Conservation (phyloP, 2,888 invertebrate genomes). For the Rhagonycha lutea region DNA sequence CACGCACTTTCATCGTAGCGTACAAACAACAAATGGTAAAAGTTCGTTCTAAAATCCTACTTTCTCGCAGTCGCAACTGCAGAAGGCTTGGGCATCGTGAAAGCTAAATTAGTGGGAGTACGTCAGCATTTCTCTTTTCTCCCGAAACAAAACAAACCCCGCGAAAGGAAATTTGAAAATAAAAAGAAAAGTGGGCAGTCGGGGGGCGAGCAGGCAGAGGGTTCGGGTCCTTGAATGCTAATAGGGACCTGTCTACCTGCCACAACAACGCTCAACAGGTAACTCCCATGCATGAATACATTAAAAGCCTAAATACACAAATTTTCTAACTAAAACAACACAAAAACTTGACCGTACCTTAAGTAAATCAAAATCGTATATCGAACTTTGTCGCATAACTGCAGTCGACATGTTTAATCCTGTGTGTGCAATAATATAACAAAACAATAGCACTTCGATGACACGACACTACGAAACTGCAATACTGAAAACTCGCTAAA, state of each 20-base stretch:
- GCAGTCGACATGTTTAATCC: slow-evolving; percentile 71
- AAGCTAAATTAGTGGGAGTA: slow-evolving; percentile 47
- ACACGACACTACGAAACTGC: slow-evolving; percentile 52
- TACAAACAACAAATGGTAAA: slow-evolving; percentile 48
- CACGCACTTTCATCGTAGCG: slow-evolving; percentile 46
- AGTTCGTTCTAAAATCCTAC: slow-evolving; percentile 54
- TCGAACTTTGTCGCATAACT: slow-evolving; percentile 75
- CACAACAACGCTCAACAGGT: slow-evolving; percentile 27
- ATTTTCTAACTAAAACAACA: slow-evolving; percentile 22
- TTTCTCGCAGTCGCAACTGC: slow-evolving; percentile 52
- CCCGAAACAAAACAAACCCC: slow-evolving; percentile 29
- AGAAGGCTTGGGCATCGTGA: slow-evolving; percentile 39
- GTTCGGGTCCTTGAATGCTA: slow-evolving; percentile 38
- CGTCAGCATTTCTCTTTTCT: slow-evolving; percentile 46
- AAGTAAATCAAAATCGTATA: slow-evolving; percentile 76
- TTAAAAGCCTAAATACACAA: slow-evolving; percentile 20
- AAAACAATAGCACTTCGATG: slow-evolving; percentile 13
- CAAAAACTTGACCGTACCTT: slow-evolving; percentile 63
- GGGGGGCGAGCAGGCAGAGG: slow-evolving; percentile 7
- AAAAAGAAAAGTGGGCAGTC: not conserved
- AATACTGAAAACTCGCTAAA: slow-evolving; percentile 55
- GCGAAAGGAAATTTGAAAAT: slow-evolving; percentile 21
- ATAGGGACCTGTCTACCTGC: slow-evolving; percentile 33
- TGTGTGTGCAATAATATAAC: not conserved
- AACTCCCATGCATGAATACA: slow-evolving; percentile 15